phyloP scores from a whole-genome alignment of 1,140 invertebrate species.

The Musca domestica region DNA sequence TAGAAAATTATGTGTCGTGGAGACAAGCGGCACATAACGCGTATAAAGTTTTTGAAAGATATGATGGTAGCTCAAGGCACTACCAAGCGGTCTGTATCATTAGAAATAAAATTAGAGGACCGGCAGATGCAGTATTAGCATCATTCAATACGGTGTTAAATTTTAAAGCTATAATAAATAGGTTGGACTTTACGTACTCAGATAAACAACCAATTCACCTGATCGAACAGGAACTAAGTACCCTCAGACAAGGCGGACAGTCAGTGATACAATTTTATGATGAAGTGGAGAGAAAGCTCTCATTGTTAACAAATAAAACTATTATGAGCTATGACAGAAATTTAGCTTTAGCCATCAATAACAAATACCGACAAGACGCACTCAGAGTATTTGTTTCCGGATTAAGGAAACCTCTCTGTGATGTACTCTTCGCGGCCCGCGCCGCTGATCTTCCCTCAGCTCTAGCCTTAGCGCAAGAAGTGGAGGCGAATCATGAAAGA shows the following conservation, averaged over 20 bases:
- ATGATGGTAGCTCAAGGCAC: no score
- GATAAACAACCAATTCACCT: no score
- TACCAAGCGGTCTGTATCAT: slow-evolving; percentile 26
- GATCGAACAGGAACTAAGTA: no score
- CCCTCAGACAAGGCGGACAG: no score
- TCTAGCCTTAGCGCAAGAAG: slow-evolving; percentile 30
- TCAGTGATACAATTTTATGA: no score
- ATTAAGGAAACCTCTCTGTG: no score
- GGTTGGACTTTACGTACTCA: no score
- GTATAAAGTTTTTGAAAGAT: slow-evolving; percentile 20
- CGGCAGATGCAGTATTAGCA: no score
- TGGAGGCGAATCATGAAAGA: slow-evolving; percentile 29
- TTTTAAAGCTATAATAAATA: slow-evolving; percentile 28
- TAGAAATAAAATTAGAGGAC: slow-evolving; percentile 27
- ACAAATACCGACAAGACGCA: neutral
- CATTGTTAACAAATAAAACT: slow-evolving; percentile 32
- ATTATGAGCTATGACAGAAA: slow-evolving; percentile 23
- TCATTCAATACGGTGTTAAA: neutral
- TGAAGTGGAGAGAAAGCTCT: slow-evolving; percentile 30
- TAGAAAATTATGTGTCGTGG: no score
- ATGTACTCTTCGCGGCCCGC: no score
- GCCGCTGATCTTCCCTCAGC: no score
- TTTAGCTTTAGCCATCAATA: neutral
- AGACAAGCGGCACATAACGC: slow-evolving; percentile 24
- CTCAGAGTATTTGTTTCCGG: no score